phyloP scores from a whole-genome alignment of 2,113 vertebrate species.

The Cololabis saira region DNA sequence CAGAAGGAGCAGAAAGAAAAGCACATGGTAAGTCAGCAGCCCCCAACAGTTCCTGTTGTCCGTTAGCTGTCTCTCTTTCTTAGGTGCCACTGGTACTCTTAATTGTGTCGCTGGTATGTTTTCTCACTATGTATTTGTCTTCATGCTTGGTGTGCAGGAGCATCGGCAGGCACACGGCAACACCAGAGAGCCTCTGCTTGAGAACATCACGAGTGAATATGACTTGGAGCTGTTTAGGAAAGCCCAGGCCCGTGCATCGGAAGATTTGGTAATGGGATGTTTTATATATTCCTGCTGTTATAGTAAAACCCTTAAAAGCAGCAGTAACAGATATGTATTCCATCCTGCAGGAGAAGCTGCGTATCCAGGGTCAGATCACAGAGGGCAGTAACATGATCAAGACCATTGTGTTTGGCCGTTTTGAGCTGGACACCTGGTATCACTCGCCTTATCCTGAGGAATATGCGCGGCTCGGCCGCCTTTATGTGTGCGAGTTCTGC shows the following conservation, averaged over 20 bases:
- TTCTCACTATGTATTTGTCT: background rate
- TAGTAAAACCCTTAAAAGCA: background rate
- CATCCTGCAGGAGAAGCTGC: conserved; percentile 88
- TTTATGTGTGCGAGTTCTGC: conserved; percentile 99
- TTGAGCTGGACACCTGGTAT: conserved; percentile 98
- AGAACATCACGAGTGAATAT: conserved; percentile 98
- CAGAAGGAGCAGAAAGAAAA: conserved; percentile 99
- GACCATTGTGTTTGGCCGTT: conserved; percentile 97
- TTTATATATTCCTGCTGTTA: background rate
- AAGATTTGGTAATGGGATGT: conserved; percentile 89
- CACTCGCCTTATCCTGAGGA: conserved; percentile 98
- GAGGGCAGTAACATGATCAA: conserved; percentile 99
- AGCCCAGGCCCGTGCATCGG: conserved; percentile 95
- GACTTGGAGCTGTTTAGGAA: conserved; percentile 98
- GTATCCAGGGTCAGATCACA: conserved; percentile 97
- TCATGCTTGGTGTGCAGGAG: conserved; percentile 80
- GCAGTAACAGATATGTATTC: background rate
- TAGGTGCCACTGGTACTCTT: background rate
- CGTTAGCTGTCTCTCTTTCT: background rate
- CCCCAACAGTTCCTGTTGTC: too few species aligned
- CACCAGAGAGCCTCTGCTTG: conserved; percentile 92
- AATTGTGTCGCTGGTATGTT: background rate
- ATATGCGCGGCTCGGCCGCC: conserved; percentile 93
- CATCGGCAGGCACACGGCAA: conserved; percentile 93
- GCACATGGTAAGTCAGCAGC: conserved; percentile 86